Evolutionary conservation across 2,113 vertebrate genomes (phyloP).

Genomic region (Ophthalmolycus amberensis): DNA sequence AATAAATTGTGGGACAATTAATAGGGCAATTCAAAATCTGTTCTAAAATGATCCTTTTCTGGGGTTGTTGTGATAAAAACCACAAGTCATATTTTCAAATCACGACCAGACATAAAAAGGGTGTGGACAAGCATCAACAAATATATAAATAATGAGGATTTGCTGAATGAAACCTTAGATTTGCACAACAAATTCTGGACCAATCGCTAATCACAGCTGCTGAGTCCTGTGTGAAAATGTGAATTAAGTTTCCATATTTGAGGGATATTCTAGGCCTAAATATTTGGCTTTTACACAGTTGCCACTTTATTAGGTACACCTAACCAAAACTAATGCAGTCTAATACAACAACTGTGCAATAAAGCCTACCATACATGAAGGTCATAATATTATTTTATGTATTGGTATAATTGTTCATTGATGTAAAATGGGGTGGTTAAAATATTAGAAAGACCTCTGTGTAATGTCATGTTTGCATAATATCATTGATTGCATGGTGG

Average conservation of each 20-base stretch:
- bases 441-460: background rate
- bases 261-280: background rate
- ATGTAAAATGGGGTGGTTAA: background rate
- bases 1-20: background rate
- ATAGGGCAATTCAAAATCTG: background rate
- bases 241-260: background rate
- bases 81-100: constrained; percentile 1
- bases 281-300: background rate
- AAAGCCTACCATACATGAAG: background rate
- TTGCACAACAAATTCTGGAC: background rate
- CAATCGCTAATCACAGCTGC: background rate
- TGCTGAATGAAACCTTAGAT: background rate
- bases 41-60: background rate
- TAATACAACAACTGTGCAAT: background rate
- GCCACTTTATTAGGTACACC: background rate
- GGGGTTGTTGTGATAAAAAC: background rate
- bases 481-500: background rate
- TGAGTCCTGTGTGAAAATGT: background rate
- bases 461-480: background rate
- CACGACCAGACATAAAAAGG: background rate
- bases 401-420: background rate
- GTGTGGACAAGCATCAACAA: background rate
- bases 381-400: background rate
- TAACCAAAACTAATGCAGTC: background rate
- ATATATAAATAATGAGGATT: background rate